Evolutionary conservation across 2,113 vertebrate species (phyloP).

Genomic region (Semnornis frantzii): DNA sequence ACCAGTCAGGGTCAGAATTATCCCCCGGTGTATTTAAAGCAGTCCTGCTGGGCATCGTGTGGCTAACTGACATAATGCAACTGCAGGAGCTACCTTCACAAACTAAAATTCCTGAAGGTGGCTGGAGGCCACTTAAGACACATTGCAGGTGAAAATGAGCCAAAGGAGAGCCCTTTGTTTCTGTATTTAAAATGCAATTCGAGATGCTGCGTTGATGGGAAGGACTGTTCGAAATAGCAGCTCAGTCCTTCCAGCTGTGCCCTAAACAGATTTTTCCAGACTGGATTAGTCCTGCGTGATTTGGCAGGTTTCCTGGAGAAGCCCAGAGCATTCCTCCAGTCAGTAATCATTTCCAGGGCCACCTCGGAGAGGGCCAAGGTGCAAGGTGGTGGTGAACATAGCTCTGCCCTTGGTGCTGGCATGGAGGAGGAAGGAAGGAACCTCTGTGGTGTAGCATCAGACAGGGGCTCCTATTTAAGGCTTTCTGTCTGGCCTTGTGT

Average conservation of each 20-base stretch:
- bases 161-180: neutral
- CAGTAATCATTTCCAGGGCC: neutral
- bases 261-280: neutral
- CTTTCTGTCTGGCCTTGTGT: neutral
- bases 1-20: neutral
- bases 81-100: neutral
- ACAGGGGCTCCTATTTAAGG: neutral
- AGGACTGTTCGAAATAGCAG: neutral
- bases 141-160: neutral
- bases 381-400: neutral
- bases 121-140: neutral
- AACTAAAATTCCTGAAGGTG: neutral
- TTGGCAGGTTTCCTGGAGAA: neutral
- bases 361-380: accelerated
- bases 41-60: neutral
- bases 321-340: neutral
- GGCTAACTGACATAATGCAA: neutral
- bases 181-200: neutral
- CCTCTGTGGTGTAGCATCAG: neutral
- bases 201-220: neutral
- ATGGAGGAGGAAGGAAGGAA: neutral
- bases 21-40: neutral
- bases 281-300: neutral
- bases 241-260: neutral
- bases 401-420: accelerated